Conservation (phyloP, 2,113 vertebrate species). For the Tympanuchus pallidicinctus region DNA sequence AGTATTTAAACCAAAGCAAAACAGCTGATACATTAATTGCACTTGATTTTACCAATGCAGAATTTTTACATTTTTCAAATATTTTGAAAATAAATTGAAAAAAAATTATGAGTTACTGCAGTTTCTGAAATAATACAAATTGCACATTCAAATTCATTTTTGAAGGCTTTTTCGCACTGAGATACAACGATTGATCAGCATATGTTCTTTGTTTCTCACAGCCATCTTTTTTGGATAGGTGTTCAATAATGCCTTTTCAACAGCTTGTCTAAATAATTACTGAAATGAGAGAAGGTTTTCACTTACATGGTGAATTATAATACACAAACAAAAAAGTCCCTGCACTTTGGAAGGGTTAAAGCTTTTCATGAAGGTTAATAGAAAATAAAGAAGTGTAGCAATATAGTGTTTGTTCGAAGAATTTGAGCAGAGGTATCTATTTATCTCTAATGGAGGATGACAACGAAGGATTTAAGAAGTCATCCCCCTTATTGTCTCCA, state of each 20-base stretch:
- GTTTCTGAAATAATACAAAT: not conserved
- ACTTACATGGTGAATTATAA: constrained; percentile 20
- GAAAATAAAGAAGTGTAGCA: constrained; percentile 62
- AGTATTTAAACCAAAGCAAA: not conserved
- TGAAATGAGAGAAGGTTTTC: constrained; percentile 52
- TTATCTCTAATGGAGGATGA: constrained; percentile 78
- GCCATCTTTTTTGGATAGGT: not conserved
- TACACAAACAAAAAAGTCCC: constrained; percentile 33
- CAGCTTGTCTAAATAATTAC: constrained; percentile 50
- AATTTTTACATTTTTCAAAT: not conserved
- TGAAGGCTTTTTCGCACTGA: not conserved
- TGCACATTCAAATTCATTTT: not conserved
- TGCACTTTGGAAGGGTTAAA: constrained; percentile 30
- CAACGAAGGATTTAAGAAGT: constrained; percentile 88
- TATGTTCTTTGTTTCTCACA: not conserved
- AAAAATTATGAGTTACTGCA: not conserved
- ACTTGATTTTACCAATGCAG: not conserved
- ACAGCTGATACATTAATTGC: not conserved
- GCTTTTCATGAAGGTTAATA: constrained; percentile 55
- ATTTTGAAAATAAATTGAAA: not conserved
- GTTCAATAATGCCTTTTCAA: constrained; percentile 34
- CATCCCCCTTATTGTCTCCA: constrained; percentile 86
- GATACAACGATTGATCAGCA: not conserved
- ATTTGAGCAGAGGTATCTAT: constrained; percentile 76
- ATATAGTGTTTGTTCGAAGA: constrained; percentile 57